Conservation (phyloP, 2,113 vertebrate species). For the Notothenia rossii region DNA sequence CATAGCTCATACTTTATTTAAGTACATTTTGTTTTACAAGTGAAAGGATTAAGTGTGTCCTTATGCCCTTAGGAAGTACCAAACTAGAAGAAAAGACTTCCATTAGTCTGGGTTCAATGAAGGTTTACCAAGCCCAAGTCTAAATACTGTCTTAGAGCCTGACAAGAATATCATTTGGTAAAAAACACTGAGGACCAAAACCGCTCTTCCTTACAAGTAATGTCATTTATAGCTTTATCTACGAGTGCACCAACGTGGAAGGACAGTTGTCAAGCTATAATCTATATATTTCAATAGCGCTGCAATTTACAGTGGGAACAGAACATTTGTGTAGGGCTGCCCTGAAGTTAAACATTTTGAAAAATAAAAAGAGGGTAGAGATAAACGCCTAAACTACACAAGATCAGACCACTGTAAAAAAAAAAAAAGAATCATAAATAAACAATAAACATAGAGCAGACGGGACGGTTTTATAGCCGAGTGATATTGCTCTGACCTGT, state of each 20-base stretch:
- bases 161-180: neutral
- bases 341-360: neutral
- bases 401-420: neutral
- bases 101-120: constrained; percentile 26
- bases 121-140: constrained; percentile 5
- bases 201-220: neutral
- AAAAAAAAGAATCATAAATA: neutral
- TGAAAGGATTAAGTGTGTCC: neutral
- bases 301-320: neutral
- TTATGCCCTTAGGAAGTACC: constrained; percentile 5
- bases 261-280: neutral
- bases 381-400: neutral
- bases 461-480: too few relatives aligned
- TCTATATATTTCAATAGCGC: neutral
- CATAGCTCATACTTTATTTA: neutral
- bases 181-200: neutral
- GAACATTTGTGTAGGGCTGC: neutral
- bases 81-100: constrained; percentile 3
- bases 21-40: neutral
- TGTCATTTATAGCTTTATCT: neutral
- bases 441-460: neutral
- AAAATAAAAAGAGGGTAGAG: neutral
- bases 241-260: neutral
- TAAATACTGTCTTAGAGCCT: constrained; percentile 7
- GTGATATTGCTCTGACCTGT: neutral